Percentiles rank a stretch among this genome's conserved stretches.
Conservation (phyloP, 2,888 invertebrate species). For the Diplazon laetatorius region DNA sequence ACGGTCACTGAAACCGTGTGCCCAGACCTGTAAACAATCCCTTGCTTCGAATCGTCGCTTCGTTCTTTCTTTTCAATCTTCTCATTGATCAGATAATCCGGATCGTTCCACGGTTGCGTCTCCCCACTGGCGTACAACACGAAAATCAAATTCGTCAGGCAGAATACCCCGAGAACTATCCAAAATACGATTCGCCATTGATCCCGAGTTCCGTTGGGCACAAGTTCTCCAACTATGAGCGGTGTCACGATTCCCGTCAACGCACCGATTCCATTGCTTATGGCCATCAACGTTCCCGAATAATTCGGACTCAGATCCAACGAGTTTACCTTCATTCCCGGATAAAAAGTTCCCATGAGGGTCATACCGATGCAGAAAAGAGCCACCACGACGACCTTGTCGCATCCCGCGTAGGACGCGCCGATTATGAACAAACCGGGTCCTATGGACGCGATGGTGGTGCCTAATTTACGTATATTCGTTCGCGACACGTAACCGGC, state of each 20-base stretch:
- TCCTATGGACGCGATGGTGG: conserved; percentile 83
- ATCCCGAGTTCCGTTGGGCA: conserved; percentile 78
- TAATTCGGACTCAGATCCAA: conserved; percentile 83
- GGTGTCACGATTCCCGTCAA: conserved; percentile 89
- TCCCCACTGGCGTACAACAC: conserved; percentile 89
- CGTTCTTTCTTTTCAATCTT: conserved; percentile 63
- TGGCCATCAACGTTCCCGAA: conserved; percentile 83
- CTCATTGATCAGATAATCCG: conserved; percentile 77
- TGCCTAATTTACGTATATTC: conserved; percentile 82
- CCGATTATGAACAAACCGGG: conserved; percentile 83
- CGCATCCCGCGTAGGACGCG: conserved; percentile 83
- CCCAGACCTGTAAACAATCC: too few relatives aligned
- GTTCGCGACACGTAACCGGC: conserved; percentile 79
- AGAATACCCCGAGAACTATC: conserved; percentile 89
- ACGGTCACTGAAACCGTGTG: too few relatives aligned
- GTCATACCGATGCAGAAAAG: conserved; percentile 83
- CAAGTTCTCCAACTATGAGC: conserved; percentile 86
- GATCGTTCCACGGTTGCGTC: conserved; percentile 90
- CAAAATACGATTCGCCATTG: conserved; percentile 93
- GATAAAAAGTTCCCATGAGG: conserved; percentile 83
- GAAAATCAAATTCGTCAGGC: conserved; percentile 88
- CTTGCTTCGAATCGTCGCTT: conserved; percentile 48
- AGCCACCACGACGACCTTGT: conserved; percentile 78
- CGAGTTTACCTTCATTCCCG: conserved; percentile 83
- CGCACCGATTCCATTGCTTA: conserved; percentile 87